A percentile compares a stretch with the other conserved stretches of the same genome.
Conservation (phyloP, 2,888 invertebrate species). For the Carcina quercana region DNA sequence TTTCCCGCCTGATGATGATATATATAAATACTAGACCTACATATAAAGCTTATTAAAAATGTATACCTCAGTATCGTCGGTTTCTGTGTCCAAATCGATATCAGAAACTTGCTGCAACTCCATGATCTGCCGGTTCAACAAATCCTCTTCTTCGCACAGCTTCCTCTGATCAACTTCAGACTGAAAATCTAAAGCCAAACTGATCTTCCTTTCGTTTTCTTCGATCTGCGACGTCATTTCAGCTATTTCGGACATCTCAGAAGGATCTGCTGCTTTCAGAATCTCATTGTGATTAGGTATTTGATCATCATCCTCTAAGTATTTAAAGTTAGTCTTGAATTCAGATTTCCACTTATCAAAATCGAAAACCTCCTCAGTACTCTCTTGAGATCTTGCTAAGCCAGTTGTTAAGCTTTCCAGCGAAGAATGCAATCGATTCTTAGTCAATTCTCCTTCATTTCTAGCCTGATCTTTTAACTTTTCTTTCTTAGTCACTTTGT, state of each 20-base stretch:
- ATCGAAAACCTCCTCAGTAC: conserved; percentile 54
- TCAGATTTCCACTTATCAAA: conserved; percentile 65
- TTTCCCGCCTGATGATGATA: too few species aligned
- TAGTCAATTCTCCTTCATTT: conserved; percentile 45
- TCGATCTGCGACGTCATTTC: conserved; percentile 70
- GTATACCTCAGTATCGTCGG: conserved; percentile 83
- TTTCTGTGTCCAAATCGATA: conserved; percentile 86
- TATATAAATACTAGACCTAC: too few species aligned
- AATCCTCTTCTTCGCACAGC: conserved; percentile 84
- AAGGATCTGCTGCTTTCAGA: conserved; percentile 55
- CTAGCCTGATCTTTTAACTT: conserved; percentile 37
- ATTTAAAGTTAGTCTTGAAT: conserved; percentile 57
- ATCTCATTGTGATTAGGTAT: conserved; percentile 56
- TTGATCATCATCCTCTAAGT: conserved; percentile 59
- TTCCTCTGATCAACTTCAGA: conserved; percentile 84
- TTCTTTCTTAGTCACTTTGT: conserved; percentile 48
- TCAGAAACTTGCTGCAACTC: conserved; percentile 82
- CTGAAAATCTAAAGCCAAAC: conserved; percentile 76
- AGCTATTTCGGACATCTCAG: conserved; percentile 67
- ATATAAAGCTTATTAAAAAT: too few species aligned
- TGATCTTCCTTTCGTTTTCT: conserved; percentile 71
- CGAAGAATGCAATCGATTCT: conserved; percentile 60
- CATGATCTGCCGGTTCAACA: conserved; percentile 83
- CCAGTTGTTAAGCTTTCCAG: conserved; percentile 60
- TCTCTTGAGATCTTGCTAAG: conserved; percentile 56